Evolutionary conservation across 2,797 vertebrate genomes (phyloP).

Genomic region (Neopelma chrysocephalum): DNA sequence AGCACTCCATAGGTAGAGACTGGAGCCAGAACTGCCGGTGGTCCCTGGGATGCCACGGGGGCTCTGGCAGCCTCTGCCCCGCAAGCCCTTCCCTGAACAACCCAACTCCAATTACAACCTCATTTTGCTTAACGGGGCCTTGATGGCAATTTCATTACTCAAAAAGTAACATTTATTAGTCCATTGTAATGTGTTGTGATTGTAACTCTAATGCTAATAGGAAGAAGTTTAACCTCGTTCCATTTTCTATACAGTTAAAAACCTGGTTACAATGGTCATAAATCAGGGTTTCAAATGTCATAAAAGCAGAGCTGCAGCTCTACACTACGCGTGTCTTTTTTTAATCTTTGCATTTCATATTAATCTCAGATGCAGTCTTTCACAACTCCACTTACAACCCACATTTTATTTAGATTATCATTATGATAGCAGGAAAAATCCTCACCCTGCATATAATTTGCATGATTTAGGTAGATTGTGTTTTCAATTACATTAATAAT

Average conservation of each 20-base stretch:
- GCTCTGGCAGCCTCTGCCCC: neutral
- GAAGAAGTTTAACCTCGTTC: conserved; percentile 74
- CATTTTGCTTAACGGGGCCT: conserved; percentile 65
- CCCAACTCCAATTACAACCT: conserved; percentile 59
- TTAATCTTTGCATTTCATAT: conserved; percentile 51
- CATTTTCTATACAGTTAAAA: conserved; percentile 72
- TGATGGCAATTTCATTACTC: conserved; percentile 73
- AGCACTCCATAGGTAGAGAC: neutral
- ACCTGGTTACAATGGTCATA: conserved; percentile 64
- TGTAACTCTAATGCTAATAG: conserved; percentile 69
- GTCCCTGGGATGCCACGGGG: neutral
- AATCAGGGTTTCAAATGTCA: conserved; percentile 68
- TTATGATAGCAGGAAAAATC: conserved; percentile 51
- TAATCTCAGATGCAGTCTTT: conserved; percentile 62
- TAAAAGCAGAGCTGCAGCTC: conserved; percentile 53
- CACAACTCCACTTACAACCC: conserved; percentile 50
- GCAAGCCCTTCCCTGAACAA: neutral
- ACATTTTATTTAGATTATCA: conserved; percentile 68
- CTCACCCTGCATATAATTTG: conserved; percentile 65
- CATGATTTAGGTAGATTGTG: conserved; percentile 61
- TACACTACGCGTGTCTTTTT: neutral
- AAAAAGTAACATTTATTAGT: conserved; percentile 78
- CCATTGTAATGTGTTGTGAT: conserved; percentile 68
- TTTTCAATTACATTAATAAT: conserved; percentile 71
- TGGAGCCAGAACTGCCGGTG: neutral